A percentile compares a stretch with the other conserved stretches of the same genome.
These are phyloP conservation scores for Trachymyrmex cornetzi DNA, from an alignment of 1,140 invertebrate species.

Conservation along the genomic window DNA sequence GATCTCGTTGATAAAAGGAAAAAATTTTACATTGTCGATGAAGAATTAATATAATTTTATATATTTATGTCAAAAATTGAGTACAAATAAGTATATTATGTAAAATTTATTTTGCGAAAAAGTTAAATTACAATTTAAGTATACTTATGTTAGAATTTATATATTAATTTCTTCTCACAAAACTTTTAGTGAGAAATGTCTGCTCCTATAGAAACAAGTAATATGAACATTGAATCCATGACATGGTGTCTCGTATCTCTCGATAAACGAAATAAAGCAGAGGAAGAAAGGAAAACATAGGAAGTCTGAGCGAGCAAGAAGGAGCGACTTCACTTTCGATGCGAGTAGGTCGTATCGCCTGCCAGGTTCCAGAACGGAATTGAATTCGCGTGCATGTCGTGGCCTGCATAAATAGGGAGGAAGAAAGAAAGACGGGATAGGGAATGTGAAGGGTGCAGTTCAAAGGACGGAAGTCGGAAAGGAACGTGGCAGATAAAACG, in stretches of 20 bases:
- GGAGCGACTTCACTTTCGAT: constrained; percentile 28
- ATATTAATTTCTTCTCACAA: background rate
- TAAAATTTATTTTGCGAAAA: constrained; percentile 2
- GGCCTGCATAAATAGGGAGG: constrained; percentile 71
- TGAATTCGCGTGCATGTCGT: constrained; percentile 71
- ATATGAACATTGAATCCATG: background rate
- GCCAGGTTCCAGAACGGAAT: constrained; percentile 66
- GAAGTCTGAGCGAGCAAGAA: background rate
- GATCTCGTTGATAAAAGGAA: too few relatives aligned
- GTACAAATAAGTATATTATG: background rate
- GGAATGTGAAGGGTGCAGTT: constrained; percentile 34
- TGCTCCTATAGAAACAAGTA: background rate
- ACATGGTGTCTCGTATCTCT: constrained; percentile 2
- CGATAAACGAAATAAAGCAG: constrained; percentile 5
- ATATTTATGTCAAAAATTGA: background rate
- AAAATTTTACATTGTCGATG: too few relatives aligned
- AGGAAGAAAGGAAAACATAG: background rate
- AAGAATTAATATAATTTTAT: too few relatives aligned
- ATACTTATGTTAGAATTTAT: background rate
- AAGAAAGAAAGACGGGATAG: constrained; percentile 20
- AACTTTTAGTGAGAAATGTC: background rate
- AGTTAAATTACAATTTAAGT: background rate
- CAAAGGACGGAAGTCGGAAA: constrained; percentile 61
- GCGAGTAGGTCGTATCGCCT: constrained; percentile 56
- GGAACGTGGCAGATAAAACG: constrained; percentile 67